Evolutionary conservation across 2,888 invertebrate species (phyloP), one percentile per base, ranked within the genome.

Genomic region (Baronia brevicornis): DNA sequence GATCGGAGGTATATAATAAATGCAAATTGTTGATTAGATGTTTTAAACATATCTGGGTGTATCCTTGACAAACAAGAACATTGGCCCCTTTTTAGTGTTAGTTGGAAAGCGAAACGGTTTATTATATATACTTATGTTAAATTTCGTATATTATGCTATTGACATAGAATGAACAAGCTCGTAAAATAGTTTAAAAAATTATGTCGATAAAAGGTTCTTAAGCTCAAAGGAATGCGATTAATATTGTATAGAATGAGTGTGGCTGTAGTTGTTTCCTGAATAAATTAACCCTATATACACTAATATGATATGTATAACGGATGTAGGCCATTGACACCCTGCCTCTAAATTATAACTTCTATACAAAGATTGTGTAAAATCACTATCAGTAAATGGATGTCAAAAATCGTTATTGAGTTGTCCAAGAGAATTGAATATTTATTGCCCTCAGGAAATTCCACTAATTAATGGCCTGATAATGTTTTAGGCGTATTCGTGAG

Each of bases 381-480:
- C 31, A 22, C 19, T 27, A 26, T 17, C 20, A 14, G 12, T 18
- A 18, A 23, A 36, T 31, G 23, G 39, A 33, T 23, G 8, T 35
- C 33, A 34, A 37, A 31, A 20, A 35, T 36, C 36, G 28, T 28
- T 37, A 39, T 39, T 37, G 21, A 42, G 31, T 37, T 36, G 39
- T 45, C 21, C 11, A 11, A 21, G 7, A 21, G 31, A 19, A 34
- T 33, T 19, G 28, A 18, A 18, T 18, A 39, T 48, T 41, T 43
- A 47, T 46, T 41, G 37, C 41, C n/a, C 36, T 43, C 42, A 35
- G 31, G 25, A 23, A 46, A 33, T 33, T 44, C 36, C 25, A 29
- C 33, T 46, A 49, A 51, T 51, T 44, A 48, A 48, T 49, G 41
- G 34, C 26, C 23, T 19, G 34, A 33, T 43, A 43, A 40, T 38